Conservation (phyloP, 2,113 vertebrate species). For the Catharus bicknelli region DNA sequence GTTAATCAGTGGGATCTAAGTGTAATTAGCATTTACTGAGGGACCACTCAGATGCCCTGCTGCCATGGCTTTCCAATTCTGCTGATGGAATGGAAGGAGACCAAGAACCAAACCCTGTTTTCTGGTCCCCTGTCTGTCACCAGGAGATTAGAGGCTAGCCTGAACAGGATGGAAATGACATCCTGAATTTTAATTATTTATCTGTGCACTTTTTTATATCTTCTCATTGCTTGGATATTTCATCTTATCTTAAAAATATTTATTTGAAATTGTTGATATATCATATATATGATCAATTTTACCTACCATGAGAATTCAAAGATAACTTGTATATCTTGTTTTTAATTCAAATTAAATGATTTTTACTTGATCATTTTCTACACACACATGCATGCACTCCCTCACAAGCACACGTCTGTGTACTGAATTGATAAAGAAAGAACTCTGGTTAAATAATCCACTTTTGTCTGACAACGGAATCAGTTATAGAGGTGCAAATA, state of each 20-base stretch:
- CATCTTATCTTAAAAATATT: slow-evolving; percentile 76
- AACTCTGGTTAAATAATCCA: slow-evolving; percentile 95
- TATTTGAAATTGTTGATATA: slow-evolving; percentile 71
- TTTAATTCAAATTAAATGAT: slow-evolving; percentile 71
- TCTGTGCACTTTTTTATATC: slow-evolving; percentile 51
- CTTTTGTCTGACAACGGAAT: slow-evolving; percentile 98
- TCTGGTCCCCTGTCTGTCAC: slow-evolving; percentile 2
- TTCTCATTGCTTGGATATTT: slow-evolving; percentile 67
- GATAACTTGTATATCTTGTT: slow-evolving; percentile 29
- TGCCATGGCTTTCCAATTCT: slow-evolving; percentile 45
- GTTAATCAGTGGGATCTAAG: slow-evolving; percentile 41
- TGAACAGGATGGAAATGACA: slow-evolving; percentile 29
- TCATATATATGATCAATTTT: neutral
- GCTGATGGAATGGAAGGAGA: slow-evolving; percentile 54
- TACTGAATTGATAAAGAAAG: slow-evolving; percentile 83
- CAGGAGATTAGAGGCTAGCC: slow-evolving; percentile 44
- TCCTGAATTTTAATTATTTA: slow-evolving; percentile 74
- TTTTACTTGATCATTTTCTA: slow-evolving; percentile 71
- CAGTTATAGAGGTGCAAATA: slow-evolving; percentile 98
- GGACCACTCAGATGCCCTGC: slow-evolving; percentile 10
- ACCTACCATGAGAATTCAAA: slow-evolving; percentile 20
- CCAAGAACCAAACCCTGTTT: slow-evolving; percentile 33
- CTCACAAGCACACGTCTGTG: slow-evolving; percentile 65
- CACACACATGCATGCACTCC: neutral
- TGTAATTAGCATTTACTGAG: slow-evolving; percentile 24